These are phyloP conservation scores for Arizona elegans DNA, from an alignment of 2,113 vertebrate genomes.

Conservation along the genomic window DNA sequence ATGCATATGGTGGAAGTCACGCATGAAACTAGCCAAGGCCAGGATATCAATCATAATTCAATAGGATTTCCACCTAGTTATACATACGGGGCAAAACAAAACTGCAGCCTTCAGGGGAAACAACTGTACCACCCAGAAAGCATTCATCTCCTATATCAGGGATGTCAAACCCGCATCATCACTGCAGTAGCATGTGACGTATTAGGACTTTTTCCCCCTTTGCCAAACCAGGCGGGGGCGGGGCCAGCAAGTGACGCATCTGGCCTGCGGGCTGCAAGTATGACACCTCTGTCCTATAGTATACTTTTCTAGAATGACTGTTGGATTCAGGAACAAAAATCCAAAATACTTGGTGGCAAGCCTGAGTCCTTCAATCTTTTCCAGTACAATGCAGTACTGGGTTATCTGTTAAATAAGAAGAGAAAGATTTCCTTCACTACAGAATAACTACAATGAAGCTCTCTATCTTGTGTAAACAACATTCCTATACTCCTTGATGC, in stretches of 20 bases:
- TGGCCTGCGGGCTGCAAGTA: too few relatives aligned
- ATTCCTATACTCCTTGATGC: background rate
- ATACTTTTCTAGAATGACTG: background rate
- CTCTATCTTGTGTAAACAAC: background rate
- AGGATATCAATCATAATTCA: background rate
- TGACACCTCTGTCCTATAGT: background rate
- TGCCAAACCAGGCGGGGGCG: too few relatives aligned
- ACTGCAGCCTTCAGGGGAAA: background rate
- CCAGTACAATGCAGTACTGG: background rate
- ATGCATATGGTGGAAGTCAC: conserved; percentile 16
- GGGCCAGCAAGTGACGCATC: too few relatives aligned
- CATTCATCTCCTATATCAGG: background rate
- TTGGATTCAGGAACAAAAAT: background rate
- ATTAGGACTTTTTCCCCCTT: too few relatives aligned
- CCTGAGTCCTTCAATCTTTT: background rate
- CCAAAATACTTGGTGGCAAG: background rate
- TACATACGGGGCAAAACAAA: background rate
- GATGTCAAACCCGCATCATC: too few relatives aligned
- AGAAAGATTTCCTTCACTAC: background rate
- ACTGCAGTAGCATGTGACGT: too few relatives aligned
- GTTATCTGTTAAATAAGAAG: background rate
- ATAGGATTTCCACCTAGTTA: background rate
- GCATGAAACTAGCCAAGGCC: background rate
- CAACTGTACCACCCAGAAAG: background rate
- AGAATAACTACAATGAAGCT: background rate